phyloP scores from a whole-genome alignment of 1,140 invertebrate species.

The Sitobion miscanthi region DNA sequence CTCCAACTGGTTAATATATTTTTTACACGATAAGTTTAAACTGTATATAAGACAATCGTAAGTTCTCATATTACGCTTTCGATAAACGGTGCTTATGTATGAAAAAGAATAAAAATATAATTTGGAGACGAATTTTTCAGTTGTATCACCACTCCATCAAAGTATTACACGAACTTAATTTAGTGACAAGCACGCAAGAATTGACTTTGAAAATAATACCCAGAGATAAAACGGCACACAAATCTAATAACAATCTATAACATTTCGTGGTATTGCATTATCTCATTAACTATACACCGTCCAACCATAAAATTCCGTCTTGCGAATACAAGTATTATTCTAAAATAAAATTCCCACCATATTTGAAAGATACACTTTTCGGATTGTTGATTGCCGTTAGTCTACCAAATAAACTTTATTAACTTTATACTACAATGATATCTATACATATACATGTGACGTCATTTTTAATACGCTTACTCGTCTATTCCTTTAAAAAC shows the following conservation, averaged over 20 bases:
- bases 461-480: slow-evolving; percentile 9
- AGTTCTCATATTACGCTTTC: not conserved
- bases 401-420: not conserved
- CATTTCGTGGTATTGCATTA: not conserved
- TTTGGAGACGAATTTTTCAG: not conserved
- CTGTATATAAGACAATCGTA: not conserved
- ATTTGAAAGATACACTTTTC: not conserved
- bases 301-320: not conserved
- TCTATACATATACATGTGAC: no score
- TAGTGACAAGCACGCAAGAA: not conserved
- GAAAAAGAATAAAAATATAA: not conserved
- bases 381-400: not conserved
- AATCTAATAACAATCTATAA: not conserved
- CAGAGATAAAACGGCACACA: not conserved
- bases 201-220: not conserved
- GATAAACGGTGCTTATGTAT: not conserved
- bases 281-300: not conserved
- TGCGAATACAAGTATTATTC: not conserved
- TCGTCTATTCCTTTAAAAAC: not conserved
- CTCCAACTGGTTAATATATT: not conserved
- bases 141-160: not conserved
- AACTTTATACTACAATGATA: not conserved
- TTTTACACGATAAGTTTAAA: not conserved
- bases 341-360: not conserved
- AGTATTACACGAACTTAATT: not conserved